These are phyloP conservation scores for Prionailurus bengalensis DNA, from an alignment of 2,113 vertebrate species.

Conservation along the genomic window DNA sequence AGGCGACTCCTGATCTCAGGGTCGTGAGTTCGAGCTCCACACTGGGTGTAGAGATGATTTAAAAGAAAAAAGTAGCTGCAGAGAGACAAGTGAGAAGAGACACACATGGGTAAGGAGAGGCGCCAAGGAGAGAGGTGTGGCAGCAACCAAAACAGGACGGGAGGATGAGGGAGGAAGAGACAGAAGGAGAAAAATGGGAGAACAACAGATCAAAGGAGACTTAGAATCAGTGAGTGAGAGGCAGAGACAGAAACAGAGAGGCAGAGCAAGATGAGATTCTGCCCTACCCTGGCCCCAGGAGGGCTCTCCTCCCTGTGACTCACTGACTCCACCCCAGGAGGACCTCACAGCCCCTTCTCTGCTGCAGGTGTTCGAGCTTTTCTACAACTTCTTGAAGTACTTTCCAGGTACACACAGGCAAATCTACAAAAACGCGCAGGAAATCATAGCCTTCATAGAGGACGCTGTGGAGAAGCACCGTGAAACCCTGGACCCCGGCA, in stretches of 20 bases:
- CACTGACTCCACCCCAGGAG: fast-evolving
- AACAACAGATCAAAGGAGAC: neutral
- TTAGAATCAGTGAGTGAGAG: neutral
- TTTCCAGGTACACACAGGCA: conserved; percentile 81
- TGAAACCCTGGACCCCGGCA: conserved; percentile 73
- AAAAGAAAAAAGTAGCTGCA: neutral
- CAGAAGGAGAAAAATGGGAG: neutral
- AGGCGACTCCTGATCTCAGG: neutral
- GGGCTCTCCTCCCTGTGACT: fast-evolving
- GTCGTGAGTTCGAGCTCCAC: neutral
- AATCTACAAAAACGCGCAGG: conserved; percentile 20
- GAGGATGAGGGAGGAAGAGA: neutral
- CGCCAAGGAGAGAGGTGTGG: neutral
- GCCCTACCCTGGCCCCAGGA: fast-evolving
- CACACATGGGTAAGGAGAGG: neutral
- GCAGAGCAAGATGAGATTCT: neutral
- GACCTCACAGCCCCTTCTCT: neutral
- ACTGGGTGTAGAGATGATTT: neutral
- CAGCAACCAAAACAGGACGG: neutral
- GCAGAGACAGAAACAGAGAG: neutral
- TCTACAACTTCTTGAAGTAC: conserved; percentile 76
- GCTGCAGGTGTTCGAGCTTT: conserved; percentile 71
- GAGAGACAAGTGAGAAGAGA: neutral
- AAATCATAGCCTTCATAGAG: conserved; percentile 64
- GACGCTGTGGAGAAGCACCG: conserved; percentile 73